A percentile compares a stretch with the other conserved stretches of the same genome.
phyloP scores from a whole-genome alignment of 2,888 invertebrate genomes.

The Macaria liturata region DNA sequence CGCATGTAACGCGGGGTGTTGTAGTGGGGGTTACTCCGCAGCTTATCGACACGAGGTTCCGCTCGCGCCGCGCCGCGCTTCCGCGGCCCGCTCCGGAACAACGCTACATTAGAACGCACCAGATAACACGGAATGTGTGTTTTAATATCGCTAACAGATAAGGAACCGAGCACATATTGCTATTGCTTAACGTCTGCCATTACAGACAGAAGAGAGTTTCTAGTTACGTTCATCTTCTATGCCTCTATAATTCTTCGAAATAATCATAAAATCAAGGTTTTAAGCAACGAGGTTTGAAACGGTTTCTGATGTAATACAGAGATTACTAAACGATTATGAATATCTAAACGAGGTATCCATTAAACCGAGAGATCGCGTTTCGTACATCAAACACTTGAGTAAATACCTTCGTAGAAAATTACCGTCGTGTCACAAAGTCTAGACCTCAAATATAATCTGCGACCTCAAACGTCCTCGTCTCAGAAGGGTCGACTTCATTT shows the following conservation, averaged over 20 bases:
- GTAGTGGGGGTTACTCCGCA: constrained; percentile 14
- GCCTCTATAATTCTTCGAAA: too few relatives aligned
- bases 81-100: constrained; percentile 32
- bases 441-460: constrained; percentile 18
- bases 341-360: too few relatives aligned
- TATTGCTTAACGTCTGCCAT: too few relatives aligned
- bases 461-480: constrained; percentile 20
- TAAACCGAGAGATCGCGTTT: not conserved
- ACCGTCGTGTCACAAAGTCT: constrained; percentile 18
- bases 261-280: too few relatives aligned
- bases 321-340: too few relatives aligned
- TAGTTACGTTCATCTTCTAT: too few relatives aligned
- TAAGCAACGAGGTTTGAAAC: too few relatives aligned
- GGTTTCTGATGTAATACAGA: too few relatives aligned
- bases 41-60: constrained; percentile 32
- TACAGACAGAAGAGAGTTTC: too few relatives aligned
- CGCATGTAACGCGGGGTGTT: constrained; percentile 16
- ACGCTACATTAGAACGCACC: constrained; percentile 29
- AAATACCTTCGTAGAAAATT: constrained; percentile 5
- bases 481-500: constrained; percentile 29
- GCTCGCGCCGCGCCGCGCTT: constrained; percentile 24
- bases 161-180: constrained; percentile 1
- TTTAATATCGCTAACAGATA: constrained; percentile 26
- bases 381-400: constrained; percentile 2
- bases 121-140: constrained; percentile 23